Evolutionary conservation across 2,888 invertebrate genomes (phyloP), one percentile per base, ranked within the genome.

Genomic region (Acleris laterana): DNA sequence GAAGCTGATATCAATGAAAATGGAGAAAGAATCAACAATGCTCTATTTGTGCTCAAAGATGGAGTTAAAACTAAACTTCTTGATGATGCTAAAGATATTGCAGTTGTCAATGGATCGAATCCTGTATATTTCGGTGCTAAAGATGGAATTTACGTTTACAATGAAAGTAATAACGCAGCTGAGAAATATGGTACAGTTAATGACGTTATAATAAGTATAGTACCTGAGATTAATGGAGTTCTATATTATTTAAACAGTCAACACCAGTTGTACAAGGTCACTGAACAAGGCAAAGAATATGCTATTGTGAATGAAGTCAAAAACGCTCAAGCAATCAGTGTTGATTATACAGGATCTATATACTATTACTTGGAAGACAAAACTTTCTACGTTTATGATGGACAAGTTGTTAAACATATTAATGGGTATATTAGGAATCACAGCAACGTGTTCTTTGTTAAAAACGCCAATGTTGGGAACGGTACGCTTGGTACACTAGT

Each of bases 81-180:
- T 6, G 82, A 81, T 0, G 70, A 83, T 22, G 84, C 83, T 1
- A 77, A 79, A 64, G 82, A 82, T 25, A 73, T 76, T 0, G 74
- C 81, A 5, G 79, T 84, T 1, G 72, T 77, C 3, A 73, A 70
- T 19, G 81, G 79, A 0, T 77, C 74, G 0, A 81, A 75, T 56
- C 63, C 68, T 0, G 84, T 71, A 2, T 86, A 77, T 66, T 79
- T 88, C 5, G 87, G 76, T 16, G 81, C 87, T 1, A 73, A 72
- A 28, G 84, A 86, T 13, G 88, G 88, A 2, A 61, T 88, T 6
- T 88, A 86, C 62, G 16, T 50, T 0, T 87, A 81, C 71, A 79
- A 83, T 48, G 61, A 38, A 3, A 52, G 71, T 11, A 63, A 74
- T 3, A 77, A 76, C 11, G 72, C 61, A 19, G 82, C 84, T 44